Base-by-base conservation (phyloP, 2,113 vertebrate genomes). In the Calyptommatus sinebrachiatus region DNA sequence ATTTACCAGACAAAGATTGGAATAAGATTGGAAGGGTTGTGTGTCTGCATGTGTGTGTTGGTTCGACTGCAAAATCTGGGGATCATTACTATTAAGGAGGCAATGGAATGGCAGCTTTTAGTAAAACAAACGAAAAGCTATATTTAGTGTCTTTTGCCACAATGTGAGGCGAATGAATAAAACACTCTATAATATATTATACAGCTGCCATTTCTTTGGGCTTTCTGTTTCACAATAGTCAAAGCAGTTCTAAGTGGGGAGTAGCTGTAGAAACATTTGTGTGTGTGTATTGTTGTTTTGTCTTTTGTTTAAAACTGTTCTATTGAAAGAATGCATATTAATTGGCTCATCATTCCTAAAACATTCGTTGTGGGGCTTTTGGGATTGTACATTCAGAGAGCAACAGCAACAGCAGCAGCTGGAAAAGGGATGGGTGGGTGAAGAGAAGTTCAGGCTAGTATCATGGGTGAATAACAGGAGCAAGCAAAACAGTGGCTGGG, bases 81-180 rank as follows among this genome's bases (percentile, higher is more conserved):
- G 89, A 91, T 92, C 88, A 86, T 91, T 90, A 83, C 92, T 89
- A 88, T 86, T 87, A 88, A 82, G 76, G 83, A 92, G 85, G 87
- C 76, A 80, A 89, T 89, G 86, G 85, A 92, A 91, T 91, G 92
- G 91, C 91, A 94, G 94, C 90, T 94, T 92, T 91, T 85, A 90
- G 88, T 91, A 93, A 94, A 95, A 94, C 90, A 91, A 94, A 92
- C 68, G 89, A 88, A 91, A 93, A 93, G 86, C 92, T 90, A 90
- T 90, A 89, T 89, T 94, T 93, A 93, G 90, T 84, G 67, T 90
- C 81, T 91, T 91, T 87, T 92, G 90, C 92, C 91, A 89, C 92
- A 91, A 86, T 91, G 89, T 92, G 84, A 94, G 92, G 88, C 87
- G 81, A 84, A 91, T 88, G 91, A 92, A 93, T 93, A 91, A 94